Conservation (phyloP, 2,797 vertebrate species). For the Coreius guichenoti region DNA sequence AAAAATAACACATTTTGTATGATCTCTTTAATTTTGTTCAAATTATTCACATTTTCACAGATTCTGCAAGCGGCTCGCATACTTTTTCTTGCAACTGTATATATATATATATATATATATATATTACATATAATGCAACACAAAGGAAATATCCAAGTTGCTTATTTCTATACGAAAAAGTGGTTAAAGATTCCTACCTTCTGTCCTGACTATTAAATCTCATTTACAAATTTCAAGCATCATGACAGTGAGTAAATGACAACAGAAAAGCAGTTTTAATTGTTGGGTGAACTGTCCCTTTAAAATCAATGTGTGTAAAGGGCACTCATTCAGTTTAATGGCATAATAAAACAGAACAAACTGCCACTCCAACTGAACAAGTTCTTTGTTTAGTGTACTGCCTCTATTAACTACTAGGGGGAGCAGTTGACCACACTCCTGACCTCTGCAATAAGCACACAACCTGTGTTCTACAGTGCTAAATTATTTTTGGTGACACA, state of each 20-base stretch:
- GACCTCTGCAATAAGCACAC: neutral
- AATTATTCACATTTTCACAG: too few species aligned
- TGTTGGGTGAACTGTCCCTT: neutral
- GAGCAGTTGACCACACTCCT: conserved; percentile 55
- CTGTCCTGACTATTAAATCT: neutral
- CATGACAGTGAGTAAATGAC: neutral
- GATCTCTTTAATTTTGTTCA: too few species aligned
- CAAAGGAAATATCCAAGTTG: neutral
- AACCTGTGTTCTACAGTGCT: neutral
- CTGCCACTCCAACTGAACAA: neutral
- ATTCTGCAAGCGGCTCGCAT: too few species aligned
- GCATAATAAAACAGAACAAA: neutral
- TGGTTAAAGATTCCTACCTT: neutral
- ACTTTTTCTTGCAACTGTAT: too few species aligned
- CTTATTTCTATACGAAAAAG: neutral
- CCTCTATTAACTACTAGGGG: conserved; percentile 62
- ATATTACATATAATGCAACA: neutral
- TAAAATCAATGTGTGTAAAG: neutral
- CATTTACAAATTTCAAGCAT: neutral
- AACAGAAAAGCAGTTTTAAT: neutral
- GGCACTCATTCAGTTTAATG: neutral
- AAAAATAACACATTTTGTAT: too few species aligned
- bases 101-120: neutral
- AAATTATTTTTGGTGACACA: neutral
- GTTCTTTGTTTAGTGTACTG: neutral